These are phyloP conservation scores for Amphiprion ocellaris DNA, from an alignment of 2,113 vertebrate species.

Conservation along the genomic window DNA sequence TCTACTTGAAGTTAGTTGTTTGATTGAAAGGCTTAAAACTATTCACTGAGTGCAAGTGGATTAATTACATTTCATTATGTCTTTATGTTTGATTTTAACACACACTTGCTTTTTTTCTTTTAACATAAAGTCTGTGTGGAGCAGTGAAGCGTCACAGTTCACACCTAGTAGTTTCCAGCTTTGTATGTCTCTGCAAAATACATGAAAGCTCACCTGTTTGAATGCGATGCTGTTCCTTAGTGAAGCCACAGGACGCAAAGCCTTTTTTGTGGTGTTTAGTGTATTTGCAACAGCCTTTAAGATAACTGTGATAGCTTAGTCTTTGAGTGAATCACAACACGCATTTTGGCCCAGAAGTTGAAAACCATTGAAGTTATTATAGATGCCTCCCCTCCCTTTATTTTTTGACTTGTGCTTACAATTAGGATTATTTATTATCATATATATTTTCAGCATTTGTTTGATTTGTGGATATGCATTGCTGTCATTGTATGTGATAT, in stretches of 20 bases:
- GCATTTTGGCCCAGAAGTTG: constrained; percentile 69
- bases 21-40: constrained; percentile 38
- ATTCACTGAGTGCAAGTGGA: constrained; percentile 35
- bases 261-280: constrained; percentile 49
- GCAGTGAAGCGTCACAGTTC: constrained; percentile 40
- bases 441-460: constrained; percentile 84
- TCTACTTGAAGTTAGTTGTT: constrained; percentile 34
- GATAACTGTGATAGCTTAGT: constrained; percentile 62
- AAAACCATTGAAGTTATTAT: constrained; percentile 67
- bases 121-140: constrained; percentile 21
- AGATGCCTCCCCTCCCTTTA: constrained; percentile 22
- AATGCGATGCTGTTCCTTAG: constrained; percentile 29
- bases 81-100: constrained; percentile 57
- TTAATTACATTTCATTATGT: constrained; percentile 49
- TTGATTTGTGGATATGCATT: constrained; percentile 83
- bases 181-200: constrained; percentile 53
- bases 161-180: constrained; percentile 56
- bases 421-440: constrained; percentile 87
- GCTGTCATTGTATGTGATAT: constrained; percentile 83
- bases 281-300: constrained; percentile 60
- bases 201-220: constrained; percentile 48
- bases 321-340: constrained; percentile 63
- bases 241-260: constrained; percentile 38
- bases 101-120: constrained; percentile 57
- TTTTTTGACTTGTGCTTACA: constrained; percentile 75